Evolutionary conservation across 2,797 vertebrate genomes (phyloP), one percentile per base, ranked within the genome.

Genomic region (Geotrypetes seraphini): DNA sequence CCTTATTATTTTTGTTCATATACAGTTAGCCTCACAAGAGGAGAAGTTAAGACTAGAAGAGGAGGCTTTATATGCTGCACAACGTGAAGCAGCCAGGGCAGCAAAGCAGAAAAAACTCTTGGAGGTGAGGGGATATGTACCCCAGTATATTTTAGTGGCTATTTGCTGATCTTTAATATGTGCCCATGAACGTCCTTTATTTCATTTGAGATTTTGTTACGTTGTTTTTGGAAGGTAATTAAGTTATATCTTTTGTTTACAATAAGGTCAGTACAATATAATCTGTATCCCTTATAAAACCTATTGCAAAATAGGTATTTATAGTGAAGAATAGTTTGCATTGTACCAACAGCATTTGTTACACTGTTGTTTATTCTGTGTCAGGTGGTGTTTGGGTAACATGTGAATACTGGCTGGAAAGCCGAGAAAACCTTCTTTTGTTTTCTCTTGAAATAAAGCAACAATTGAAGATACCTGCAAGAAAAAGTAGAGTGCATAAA

Each of bases 1-100:
- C 82, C 83, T 88, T 71, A 81, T 60, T 73, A 25, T 89, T 83
- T n/a, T 86, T 85, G 78, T 92, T 86, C 78, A 81, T 89, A 79
- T 53, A 83, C 90, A 99, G 96, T 94, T 98, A 95, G 92, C 90
- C 86, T 89, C 87, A 89, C 87, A 94, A 81, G 96, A 99, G 79
- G 91, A 99, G 89, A 90, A 90, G 86, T 94, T 99, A 80, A 96
- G 86, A 87, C 83, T 93, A 96, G 94, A 99, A 91, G 96, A 99
- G 69, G 96, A 99, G 81, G 87, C 90, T 89, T 87, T 85, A 85
- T 90, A 91, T 79, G 85, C 85, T 59, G 87, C 85, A 72, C 90
- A 98, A 71, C 91, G 95, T 50, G 84, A 95, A 82, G 87, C 87
- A 73, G 91, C 92, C 81, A 89, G 84, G 86, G 79, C 91, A 81